Conservation (phyloP, 2,797 vertebrate species). For the Rousettus madagascariensis region DNA sequence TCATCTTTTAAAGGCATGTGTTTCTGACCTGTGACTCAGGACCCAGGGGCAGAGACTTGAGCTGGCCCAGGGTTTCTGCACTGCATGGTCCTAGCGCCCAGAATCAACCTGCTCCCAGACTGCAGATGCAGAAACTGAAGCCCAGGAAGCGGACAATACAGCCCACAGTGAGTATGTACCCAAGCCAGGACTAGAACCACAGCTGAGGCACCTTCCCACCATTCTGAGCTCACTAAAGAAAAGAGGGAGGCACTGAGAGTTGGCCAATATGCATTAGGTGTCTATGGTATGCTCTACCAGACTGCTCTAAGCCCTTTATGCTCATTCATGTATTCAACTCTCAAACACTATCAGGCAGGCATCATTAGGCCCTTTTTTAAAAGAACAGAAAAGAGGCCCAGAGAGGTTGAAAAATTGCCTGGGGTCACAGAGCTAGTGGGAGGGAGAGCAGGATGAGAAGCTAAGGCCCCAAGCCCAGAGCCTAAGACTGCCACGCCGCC, state of each 20-base stretch:
- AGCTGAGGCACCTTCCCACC: not conserved
- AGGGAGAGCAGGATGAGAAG: not conserved
- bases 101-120: not conserved
- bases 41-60: no score
- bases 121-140: not conserved
- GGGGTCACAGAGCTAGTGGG: not conserved
- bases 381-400: not conserved
- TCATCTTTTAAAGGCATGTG: not conserved
- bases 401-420: not conserved
- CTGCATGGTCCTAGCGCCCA: accelerated
- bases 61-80: not conserved
- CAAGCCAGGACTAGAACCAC: not conserved
- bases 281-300: accelerated
- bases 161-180: not conserved
- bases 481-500: no score
- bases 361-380: not conserved
- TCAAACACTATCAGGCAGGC: not conserved
- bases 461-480: not conserved
- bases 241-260: not conserved
- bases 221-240: not conserved
- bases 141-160: not conserved
- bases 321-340: not conserved
- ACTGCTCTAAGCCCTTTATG: not conserved
- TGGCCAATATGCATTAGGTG: accelerated
- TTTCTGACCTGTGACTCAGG: not conserved